Evolutionary conservation across 1,140 invertebrate genomes (phyloP), one percentile per base, ranked within the genome.

Genomic region (Dysdera silvatica): DNA sequence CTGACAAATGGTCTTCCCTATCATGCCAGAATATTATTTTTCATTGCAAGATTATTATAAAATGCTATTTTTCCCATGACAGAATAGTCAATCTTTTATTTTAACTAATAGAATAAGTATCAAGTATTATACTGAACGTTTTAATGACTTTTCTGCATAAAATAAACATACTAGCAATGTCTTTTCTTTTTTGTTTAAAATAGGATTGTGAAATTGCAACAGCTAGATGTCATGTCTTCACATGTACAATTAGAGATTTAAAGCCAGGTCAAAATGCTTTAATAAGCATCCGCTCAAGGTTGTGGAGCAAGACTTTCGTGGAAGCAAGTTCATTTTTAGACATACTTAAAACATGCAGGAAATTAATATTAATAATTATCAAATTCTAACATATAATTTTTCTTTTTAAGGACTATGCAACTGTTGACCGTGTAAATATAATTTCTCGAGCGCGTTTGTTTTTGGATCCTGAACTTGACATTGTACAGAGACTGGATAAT

Each of bases 221-320:
- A 5, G 90, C 90, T 0, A 87, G 88, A 66, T 96, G 92, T 73
- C 84, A 91, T n/a, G 82, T 83, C 63, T 89, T 96, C 54, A 80
- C 78, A 47, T 96, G 92, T 72, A 80, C 82, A 0, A 84, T 96
- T 54, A 82, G 84, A 66, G 85, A 87, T 67, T 79, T 95, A 56
- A 81, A 82, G 24, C 81, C 83, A 24, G 83, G 84, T 69, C 82
- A 87, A 61, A 84, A 84, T 69, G 85, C 85, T 1, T 85, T 84
- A 1, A 88, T 95, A 62, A 83, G 82, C 37, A 82, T 95, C 20
- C 84, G 82, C 71, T 86, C 89, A 2, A 82, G 84, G 51, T 78
- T 96, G 7, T 95, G 91, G 91, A 95, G 94, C 79, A 84, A 87
- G 1, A 95, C 91, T 0, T 77, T 96, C 65, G 69, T 65, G 26